Percentiles rank a stretch among this genome's conserved stretches.
phyloP scores from a whole-genome alignment of 2,113 vertebrate species.

The Phasianus colchicus region DNA sequence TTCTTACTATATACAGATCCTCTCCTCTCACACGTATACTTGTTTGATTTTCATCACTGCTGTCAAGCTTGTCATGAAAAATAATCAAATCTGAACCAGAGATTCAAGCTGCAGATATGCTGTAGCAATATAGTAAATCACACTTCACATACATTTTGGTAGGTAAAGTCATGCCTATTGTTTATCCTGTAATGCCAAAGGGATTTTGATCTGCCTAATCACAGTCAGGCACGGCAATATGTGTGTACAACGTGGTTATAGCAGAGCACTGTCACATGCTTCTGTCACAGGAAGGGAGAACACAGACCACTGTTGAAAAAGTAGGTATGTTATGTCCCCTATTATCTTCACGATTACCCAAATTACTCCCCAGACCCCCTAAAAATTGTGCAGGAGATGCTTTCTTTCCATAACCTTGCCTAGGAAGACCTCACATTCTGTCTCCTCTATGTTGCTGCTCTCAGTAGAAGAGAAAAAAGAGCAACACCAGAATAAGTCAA shows the following conservation, averaged over 20 bases:
- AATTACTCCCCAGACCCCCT: background rate
- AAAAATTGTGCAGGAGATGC: background rate
- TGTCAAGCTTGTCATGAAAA: conserved; percentile 20
- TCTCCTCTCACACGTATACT: background rate
- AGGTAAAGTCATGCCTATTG: background rate
- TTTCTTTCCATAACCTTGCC: background rate
- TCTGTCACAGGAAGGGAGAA: background rate
- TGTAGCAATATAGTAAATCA: background rate
- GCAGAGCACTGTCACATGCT: background rate
- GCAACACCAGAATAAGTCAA: background rate
- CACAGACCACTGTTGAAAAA: background rate
- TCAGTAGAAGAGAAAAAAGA: background rate
- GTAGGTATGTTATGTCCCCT: background rate
- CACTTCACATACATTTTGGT: background rate
- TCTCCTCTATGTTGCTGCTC: background rate
- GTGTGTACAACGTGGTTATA: background rate
- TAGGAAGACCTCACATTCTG: background rate
- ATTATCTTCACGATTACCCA: background rate
- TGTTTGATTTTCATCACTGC: conserved; percentile 25
- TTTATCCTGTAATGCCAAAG: background rate
- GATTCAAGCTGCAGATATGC: background rate
- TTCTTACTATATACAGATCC: conserved; percentile 6
- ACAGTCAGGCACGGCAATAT: background rate
- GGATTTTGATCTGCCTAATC: background rate
- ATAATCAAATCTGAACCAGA: background rate